Evolutionary conservation across 2,113 vertebrate species (phyloP), one percentile per base, ranked within the genome.

Genomic region (Bettongia penicillata): DNA sequence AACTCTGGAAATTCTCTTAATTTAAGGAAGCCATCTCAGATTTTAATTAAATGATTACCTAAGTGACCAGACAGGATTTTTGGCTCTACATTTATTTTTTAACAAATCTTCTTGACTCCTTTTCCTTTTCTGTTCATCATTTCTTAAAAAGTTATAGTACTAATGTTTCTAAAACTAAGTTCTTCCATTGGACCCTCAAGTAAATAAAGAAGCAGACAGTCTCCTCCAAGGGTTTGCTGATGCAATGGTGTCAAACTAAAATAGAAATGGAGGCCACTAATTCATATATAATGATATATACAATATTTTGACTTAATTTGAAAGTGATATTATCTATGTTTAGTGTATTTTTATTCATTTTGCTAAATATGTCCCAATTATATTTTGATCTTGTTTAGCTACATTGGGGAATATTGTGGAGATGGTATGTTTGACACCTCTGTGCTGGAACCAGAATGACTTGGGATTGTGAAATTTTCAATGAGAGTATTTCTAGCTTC

Each of bases 51-150:
- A 48, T 48, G 50, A 51, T 10, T 51, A 51, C 50, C 50, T 51
- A 93, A 93, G 37, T 28, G 14, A 96, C 0, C 53, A 52, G 12
- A 49, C 43, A 22, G 90, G 48, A 89, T 93, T 92, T 91, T 53
- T 91, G 51, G 49, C 24, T 96, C 93, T 22, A 95, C 31, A 47
- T 53, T 95, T 43, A 51, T 0, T 96, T 97, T n/a, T 94, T 94
- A 49, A 94, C 31, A 94, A 95, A 91, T 94, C 22, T 93, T 94
- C 23, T 23, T 47, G 90, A 93, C 5, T 14, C 3, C 22, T 61
- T 28, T 51, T 26, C 92, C 91, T 53, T 68, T 28, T 37, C 43
- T 23, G 25, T 25, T 48, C 91, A 92, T 57, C 43, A 49, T 49
- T 95, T 93, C 53, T 43, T 90, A 8, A 26, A 91, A 37, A 23